Evolutionary conservation across 1,140 invertebrate genomes (phyloP), one percentile per base, ranked within the genome.

Genomic region (Camponotus vicinus): DNA sequence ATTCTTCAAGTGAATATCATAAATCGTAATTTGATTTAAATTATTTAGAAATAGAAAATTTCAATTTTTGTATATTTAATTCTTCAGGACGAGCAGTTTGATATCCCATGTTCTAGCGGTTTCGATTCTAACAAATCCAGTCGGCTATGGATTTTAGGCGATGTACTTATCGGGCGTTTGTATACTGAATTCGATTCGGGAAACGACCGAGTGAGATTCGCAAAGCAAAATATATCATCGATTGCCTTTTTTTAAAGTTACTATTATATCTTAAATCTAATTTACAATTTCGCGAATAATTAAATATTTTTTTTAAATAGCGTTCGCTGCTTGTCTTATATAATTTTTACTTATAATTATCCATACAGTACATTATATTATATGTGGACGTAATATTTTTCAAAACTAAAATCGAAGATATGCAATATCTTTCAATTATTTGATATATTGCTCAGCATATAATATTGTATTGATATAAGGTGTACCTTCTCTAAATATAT

Each of bases 171-270:
- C 95, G 99, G 99, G 77, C 97, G 97, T 91, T 99, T 97, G 94
- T 99, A 99, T 95, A 99, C 99, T 0, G 98, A 99, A 95, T 99
- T 99, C 94, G 99, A 99, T 95, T 95, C 98, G 93, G 97, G 96
- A 79, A 98, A 99, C 92, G 97, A 98, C 92, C 96, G 98, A 86
- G 96, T 99, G 90, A 99, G 99, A 82, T 99, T 99, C 95, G 99
- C n/a, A 92, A 92, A 78, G 95, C 96, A 75, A 96, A 95, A 92
- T 96, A 94, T 93, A 79, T 67, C 15, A 11, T 40, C 8, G 27
- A 37, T 76, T 75, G 32, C 8, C 8, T 59, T 52, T 6, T 64
- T 11, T 27, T 18, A 8, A 70, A 52, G 45, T 80, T 86, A 42
- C 13, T 27, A 13, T 40, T 61, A 59, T 3, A 42, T 8, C 0